Evolutionary conservation across 2,797 vertebrate genomes (phyloP), one percentile per base, ranked within the genome.

Genomic region (Pseudopleuronectes americanus): DNA sequence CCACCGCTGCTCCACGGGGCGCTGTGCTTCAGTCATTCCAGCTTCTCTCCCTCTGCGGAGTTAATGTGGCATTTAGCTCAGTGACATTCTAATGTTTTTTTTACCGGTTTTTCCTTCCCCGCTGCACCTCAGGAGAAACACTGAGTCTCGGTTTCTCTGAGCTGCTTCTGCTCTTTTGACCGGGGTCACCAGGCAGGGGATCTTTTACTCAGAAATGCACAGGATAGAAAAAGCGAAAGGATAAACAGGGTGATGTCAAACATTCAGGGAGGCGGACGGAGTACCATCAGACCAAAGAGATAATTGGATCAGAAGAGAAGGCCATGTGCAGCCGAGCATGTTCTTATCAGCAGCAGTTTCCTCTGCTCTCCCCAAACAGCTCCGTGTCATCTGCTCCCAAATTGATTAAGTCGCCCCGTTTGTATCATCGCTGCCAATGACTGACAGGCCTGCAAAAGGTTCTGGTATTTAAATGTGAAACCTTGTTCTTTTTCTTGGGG

Each of bases 381-480:
- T 80, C 80, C 48, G 66, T 85, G 87, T 89, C 88, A 86, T 85
- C 84, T 70, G 75, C 76, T 58, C 78, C 69, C 84, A 83, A 79
- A 76, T 80, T 88, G 80, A 89, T 83, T 57, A 84, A 49, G 64
- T 71, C 62, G 62, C 67, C 49, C 63, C 0, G 61, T 79, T 80
- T 64, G 67, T 72, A 55, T 89, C 70, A 31, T 76, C 19, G 36
- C 10, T 2, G 47, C 24, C 23, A 24, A 17, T 91, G 92, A 92
- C 61, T 90, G 91, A 90, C 91, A 79, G 87, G 67, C 71, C 81
- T 51, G 80, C 58, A 79, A 91, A 92, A 89, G 88, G 88, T 89
- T 91, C 80, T 90, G 86, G 89, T 92, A 91, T 92, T 92, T 79
- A 90, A 93, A 92, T 81, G 57, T 58, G 69, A 71, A 71, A 83